Evolutionary conservation across 2,888 invertebrate species (phyloP).

Genomic region (Dolichopus griseipennis): DNA sequence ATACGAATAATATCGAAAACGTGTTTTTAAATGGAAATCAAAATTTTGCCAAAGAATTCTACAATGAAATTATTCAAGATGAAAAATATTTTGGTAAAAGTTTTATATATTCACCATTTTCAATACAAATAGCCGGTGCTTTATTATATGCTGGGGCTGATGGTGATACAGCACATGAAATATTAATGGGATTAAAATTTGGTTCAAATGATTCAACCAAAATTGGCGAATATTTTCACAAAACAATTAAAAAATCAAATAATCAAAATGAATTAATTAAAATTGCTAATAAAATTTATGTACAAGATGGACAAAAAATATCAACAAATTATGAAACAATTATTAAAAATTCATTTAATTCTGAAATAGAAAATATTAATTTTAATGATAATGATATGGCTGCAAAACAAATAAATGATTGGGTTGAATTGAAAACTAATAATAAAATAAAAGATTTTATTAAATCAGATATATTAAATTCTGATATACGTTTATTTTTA

Average conservation of each 20-base stretch:
- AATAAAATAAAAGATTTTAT: slow-evolving; percentile 74
- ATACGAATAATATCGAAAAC: neutral
- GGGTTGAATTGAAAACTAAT: slow-evolving; percentile 73
- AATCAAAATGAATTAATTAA: slow-evolving; percentile 38
- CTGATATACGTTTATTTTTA: slow-evolving; percentile 57
- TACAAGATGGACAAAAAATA: slow-evolving; percentile 50
- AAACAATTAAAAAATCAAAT: slow-evolving; percentile 24
- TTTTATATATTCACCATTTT: slow-evolving; percentile 60
- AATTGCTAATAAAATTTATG: slow-evolving; percentile 67
- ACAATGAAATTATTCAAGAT: slow-evolving; percentile 36
- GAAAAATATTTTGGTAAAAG: slow-evolving; percentile 50
- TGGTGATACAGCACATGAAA: slow-evolving; percentile 43
- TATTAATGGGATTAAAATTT: slow-evolving; percentile 48
- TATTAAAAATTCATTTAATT: slow-evolving; percentile 54
- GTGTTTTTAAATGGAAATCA: neutral
- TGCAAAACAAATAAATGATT: slow-evolving; percentile 60
- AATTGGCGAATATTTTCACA: slow-evolving; percentile 24
- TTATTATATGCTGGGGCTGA: slow-evolving; percentile 60
- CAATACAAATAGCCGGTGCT: slow-evolving; percentile 57
- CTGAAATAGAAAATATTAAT: slow-evolving; percentile 55
- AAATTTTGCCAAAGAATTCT: slow-evolving; percentile 14
- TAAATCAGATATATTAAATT: slow-evolving; percentile 46
- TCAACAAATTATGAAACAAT: slow-evolving; percentile 49
- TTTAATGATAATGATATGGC: slow-evolving; percentile 48
- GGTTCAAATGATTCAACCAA: slow-evolving; percentile 29